Base-by-base conservation (phyloP, 2,888 invertebrate genomes). In the Apoda limacodes region DNA sequence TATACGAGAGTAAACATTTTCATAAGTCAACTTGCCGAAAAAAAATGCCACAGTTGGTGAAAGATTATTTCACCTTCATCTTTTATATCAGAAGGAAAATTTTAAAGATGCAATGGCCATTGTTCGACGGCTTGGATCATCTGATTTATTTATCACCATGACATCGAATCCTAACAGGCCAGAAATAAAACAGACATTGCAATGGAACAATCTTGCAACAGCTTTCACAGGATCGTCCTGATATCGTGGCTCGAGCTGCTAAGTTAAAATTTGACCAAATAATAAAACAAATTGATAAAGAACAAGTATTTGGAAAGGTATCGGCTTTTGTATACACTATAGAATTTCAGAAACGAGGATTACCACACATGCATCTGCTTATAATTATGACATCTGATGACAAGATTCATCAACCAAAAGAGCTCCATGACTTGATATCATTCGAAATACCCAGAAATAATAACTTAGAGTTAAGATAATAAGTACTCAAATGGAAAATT, bases 161-260 rank as follows among this genome's bases (percentile, higher is more conserved):
- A 51, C 48, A 10, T 45, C 40, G 14, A 52, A 53, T 38, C 48
- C 48, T 7, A 42, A 41, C 22, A 50, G 48, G 48, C 40, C 34
- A 19, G 48, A 50, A 37, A 47, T 50, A 11, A 38, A 38, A 32
- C 37, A 39, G 26, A 31, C 37, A 36, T 36, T 36, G 36, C 31
- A 34, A 40, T 32, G 19, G 17, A 35, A 43, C 23, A 42, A 42
- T 33, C 21, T 52, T 28, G 30, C 26, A 35, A 28, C 40, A 33
- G 33, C 39, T 35, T 33, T 34, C 30, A 35, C 41, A 13, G 40
- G 41, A 35, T 35, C 35, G 28, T 38, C 32, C 32, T 32, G 35
- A 38, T 28, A 30, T 52, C 24, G 34, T 39, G 13, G 34, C 40
- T 25, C 33, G 37, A 33, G 39, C 17, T 29, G 37, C 40, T 34